phyloP scores from a whole-genome alignment of 2,113 vertebrate genomes.

The Hippocampus abdominalis region DNA sequence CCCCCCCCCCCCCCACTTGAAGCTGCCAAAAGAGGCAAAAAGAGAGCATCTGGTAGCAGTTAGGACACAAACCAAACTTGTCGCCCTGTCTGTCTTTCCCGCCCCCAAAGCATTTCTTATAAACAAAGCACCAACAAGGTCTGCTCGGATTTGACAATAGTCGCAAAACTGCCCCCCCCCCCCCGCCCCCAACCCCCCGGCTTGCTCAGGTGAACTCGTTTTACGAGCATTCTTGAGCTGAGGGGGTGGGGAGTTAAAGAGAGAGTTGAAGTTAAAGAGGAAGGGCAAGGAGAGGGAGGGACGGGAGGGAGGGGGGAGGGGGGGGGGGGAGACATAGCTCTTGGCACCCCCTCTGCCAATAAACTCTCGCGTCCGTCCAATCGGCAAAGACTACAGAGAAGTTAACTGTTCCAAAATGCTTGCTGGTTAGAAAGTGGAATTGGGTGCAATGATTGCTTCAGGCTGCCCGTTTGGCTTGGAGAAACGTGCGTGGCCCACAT shows the following conservation, averaged over 20 bases:
- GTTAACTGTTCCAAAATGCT: conserved; percentile 62
- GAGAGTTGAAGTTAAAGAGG: conserved; percentile 69
- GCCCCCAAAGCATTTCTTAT: conserved; percentile 54
- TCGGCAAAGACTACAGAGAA: conserved; percentile 53
- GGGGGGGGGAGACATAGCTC: conserved; percentile 56
- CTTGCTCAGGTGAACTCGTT: conserved; percentile 75
- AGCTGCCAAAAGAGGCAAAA: conserved; percentile 51
- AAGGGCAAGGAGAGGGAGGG: conserved; percentile 51
- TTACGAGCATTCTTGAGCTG: conserved; percentile 76
- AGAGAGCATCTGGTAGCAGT: conserved; percentile 76
- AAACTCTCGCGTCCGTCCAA: conserved; percentile 64
- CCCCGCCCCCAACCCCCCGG: conserved; percentile 44
- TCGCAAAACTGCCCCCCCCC: conserved; percentile 67
- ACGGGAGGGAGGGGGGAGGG: conserved; percentile 30
- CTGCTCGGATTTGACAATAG: conserved; percentile 71
- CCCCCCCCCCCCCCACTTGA: no score
- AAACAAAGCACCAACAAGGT: conserved; percentile 74
- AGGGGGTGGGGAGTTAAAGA: conserved; percentile 67
- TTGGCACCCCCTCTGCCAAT: conserved; percentile 65
- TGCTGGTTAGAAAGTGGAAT: conserved; percentile 70
- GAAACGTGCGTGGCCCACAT: conserved; percentile 64
- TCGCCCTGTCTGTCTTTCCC: conserved; percentile 48
- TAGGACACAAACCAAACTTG: conserved; percentile 70
- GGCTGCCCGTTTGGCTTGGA: conserved; percentile 66
- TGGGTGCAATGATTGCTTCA: conserved; percentile 73